These are phyloP conservation scores for Malurus melanocephalus DNA, from an alignment of 2,113 vertebrate genomes.

Conservation along the genomic window DNA sequence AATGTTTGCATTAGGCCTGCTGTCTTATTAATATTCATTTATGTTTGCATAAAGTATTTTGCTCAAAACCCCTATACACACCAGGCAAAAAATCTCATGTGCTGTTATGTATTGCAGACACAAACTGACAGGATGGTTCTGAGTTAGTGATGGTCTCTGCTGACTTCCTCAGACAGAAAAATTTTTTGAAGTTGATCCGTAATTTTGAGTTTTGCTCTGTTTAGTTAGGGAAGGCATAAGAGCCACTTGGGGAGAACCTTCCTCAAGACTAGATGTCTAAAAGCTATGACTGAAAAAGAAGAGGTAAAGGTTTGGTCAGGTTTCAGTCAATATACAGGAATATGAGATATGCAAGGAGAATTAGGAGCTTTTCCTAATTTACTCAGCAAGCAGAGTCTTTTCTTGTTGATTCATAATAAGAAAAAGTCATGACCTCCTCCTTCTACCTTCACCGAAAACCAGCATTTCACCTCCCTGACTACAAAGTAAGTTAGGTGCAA, in stretches of 20 bases:
- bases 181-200: background rate
- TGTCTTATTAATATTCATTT: constrained; percentile 15
- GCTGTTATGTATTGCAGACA: background rate
- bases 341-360: background rate
- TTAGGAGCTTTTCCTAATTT: background rate
- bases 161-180: background rate
- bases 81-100: background rate
- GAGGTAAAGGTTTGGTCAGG: background rate
- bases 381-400: background rate
- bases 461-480: background rate
- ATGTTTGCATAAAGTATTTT: background rate
- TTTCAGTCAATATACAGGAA: background rate
- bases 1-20: background rate
- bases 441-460: background rate
- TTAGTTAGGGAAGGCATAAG: constrained; percentile 3
- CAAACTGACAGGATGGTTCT: background rate
- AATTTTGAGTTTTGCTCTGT: constrained; percentile 25
- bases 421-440: background rate
- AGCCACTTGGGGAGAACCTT: background rate
- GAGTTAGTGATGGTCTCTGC: background rate
- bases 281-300: background rate
- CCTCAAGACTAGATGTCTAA: background rate
- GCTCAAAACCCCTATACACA: background rate
- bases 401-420: background rate
- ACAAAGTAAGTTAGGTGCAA: background rate